These are phyloP conservation scores for Eidolon dupreanum DNA, from an alignment of 2,797 vertebrate species.

Conservation along the genomic window DNA sequence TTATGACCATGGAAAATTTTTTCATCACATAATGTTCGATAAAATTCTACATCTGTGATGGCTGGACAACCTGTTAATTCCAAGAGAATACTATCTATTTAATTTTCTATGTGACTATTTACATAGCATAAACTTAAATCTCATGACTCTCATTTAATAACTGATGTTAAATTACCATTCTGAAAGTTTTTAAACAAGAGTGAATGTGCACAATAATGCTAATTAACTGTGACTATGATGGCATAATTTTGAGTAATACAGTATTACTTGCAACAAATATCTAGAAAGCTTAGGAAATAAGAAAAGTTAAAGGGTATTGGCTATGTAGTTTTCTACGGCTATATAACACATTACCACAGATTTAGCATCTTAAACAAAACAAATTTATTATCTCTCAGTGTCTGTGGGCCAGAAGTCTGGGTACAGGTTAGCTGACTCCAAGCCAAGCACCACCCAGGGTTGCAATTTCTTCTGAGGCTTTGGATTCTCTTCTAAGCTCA, in stretches of 20 bases:
- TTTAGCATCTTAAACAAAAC: background rate
- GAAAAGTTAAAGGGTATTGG: background rate
- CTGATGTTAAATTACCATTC: background rate
- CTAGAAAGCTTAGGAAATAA: background rate
- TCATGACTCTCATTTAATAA: background rate
- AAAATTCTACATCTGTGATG: background rate
- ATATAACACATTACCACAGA: background rate
- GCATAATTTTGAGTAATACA: background rate
- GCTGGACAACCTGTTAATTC: background rate
- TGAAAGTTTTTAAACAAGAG: background rate
- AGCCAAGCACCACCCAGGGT: accelerated
- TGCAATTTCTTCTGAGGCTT: background rate
- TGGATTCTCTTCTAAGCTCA: background rate
- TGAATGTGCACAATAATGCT: background rate
- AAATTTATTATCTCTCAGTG: background rate
- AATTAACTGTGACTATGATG: background rate
- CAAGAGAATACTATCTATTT: background rate
- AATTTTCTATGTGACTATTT: background rate
- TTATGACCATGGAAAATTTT: background rate
- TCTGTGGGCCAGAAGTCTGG: background rate
- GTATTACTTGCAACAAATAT: background rate
- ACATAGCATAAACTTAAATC: background rate
- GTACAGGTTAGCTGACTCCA: background rate
- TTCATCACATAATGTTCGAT: background rate
- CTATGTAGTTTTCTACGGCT: background rate